Percentiles rank a stretch among this genome's conserved stretches.
phyloP scores from a whole-genome alignment of 2,888 invertebrate species.

The Ochropleura leucogaster region DNA sequence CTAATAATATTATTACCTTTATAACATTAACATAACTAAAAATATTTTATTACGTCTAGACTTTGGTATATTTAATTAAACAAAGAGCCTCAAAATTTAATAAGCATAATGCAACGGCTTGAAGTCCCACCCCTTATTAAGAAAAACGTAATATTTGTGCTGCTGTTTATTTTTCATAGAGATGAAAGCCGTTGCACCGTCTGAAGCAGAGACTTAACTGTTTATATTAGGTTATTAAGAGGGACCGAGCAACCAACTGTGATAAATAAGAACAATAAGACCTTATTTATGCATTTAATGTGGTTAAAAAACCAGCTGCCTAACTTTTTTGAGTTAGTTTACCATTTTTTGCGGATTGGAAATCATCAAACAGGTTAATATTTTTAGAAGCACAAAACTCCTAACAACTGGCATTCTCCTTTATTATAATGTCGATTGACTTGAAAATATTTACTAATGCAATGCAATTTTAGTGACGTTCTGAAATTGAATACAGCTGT shows the following conservation, averaged over 20 bases:
- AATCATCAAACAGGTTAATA: no score
- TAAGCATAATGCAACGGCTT: conserved; percentile 45
- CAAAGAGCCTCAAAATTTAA: conserved; percentile 49
- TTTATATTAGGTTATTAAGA: conserved; percentile 13
- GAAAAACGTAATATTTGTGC: conserved; percentile 37
- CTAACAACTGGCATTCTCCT: no score
- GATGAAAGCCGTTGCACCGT: conserved; percentile 10
- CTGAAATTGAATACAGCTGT: no score
- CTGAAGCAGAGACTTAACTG: neutral
- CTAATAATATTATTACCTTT: conserved; percentile 6
- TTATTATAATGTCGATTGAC: no score
- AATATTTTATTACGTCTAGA: conserved; percentile 60
- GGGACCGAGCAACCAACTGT: conserved; percentile 2
- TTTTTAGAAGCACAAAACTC: no score
- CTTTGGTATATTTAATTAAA: conserved; percentile 48
- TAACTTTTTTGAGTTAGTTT: neutral
- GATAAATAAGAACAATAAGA: conserved; percentile 19
- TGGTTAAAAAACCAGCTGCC: neutral
- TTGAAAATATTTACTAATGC: no score
- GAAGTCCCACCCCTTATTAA: conserved; percentile 12
- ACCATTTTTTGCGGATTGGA: no score
- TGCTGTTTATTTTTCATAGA: conserved; percentile 41
- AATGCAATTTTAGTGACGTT: no score
- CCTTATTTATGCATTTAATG: neutral
- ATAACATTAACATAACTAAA: conserved; percentile 21